phyloP scores from a whole-genome alignment of 2,888 invertebrate species.

The Philopedon plagiatum region DNA sequence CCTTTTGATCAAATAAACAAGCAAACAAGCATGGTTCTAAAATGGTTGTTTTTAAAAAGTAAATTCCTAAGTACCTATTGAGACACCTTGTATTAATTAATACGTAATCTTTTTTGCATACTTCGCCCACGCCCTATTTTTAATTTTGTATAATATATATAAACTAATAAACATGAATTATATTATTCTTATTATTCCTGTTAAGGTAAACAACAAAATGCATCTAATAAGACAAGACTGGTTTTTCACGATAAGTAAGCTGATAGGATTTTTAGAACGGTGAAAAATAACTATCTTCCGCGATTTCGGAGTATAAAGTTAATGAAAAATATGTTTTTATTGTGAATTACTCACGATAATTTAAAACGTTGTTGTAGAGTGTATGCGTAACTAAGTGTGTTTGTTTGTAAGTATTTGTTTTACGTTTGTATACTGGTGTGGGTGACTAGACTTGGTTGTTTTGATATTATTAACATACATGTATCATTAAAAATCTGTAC shows the following conservation, averaged over 20 bases:
- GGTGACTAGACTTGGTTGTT: no score
- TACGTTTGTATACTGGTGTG: no score
- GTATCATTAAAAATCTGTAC: no score
- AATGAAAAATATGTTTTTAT: not conserved
- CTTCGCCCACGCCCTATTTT: not conserved
- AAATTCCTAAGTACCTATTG: no score
- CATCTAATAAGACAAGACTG: not conserved
- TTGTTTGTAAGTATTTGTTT: not conserved
- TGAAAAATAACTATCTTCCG: not conserved
- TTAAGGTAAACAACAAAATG: conserved; percentile 4
- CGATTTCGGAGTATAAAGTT: not conserved
- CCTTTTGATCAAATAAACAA: no score
- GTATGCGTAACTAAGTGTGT: not conserved
- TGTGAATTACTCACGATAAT: no score
- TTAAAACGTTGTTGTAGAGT: no score
- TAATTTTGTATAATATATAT: no score
- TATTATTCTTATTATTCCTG: not conserved
- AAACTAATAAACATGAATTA: not conserved
- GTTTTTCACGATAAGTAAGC: not conserved
- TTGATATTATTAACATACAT: no score
- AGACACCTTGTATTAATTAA: no score
- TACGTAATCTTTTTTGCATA: conserved; percentile 3
- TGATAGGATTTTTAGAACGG: not conserved
- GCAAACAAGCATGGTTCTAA: no score
- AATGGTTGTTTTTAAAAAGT: no score